phyloP scores from a whole-genome alignment of 2,797 vertebrate genomes.

The Tangara arthus region DNA sequence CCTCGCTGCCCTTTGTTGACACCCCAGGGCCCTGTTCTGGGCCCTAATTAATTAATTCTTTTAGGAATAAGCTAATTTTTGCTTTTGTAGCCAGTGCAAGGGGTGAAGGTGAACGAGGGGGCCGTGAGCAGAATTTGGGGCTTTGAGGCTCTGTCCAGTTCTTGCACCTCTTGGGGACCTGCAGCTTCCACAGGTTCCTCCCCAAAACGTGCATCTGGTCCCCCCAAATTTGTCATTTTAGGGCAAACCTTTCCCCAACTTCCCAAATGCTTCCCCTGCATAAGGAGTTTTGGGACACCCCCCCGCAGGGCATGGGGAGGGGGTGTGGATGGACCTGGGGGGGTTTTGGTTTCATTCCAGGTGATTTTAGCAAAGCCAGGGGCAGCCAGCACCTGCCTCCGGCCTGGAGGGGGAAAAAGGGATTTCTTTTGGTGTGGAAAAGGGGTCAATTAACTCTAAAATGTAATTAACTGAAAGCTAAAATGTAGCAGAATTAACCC shows the following conservation, averaged over 20 bases:
- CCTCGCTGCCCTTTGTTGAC: rapidly evolving
- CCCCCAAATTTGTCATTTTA: background rate
- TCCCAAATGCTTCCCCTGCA: background rate
- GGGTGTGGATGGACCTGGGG: background rate
- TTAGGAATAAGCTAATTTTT: background rate
- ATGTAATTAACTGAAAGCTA: background rate
- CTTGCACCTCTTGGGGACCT: no score
- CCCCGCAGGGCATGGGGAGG: rapidly evolving
- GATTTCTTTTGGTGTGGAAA: background rate
- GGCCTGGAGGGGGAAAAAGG: rapidly evolving
- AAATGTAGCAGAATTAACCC: background rate
- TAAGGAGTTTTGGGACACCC: background rate
- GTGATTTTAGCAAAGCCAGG: background rate
- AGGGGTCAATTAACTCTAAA: background rate
- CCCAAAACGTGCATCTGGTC: background rate
- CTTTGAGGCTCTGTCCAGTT: background rate
- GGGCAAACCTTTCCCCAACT: background rate
- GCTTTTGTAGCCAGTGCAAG: background rate
- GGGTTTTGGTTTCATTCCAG: background rate
- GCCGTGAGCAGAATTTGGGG: background rate
- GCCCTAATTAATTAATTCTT: background rate
- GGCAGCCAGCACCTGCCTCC: background rate
- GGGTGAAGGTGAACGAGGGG: background rate
- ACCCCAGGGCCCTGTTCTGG: rapidly evolving
- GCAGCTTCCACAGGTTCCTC: background rate